Percentiles rank a stretch among this genome's conserved stretches.
These are phyloP conservation scores for Pogonomyrmex californicus DNA, from an alignment of 1,140 invertebrate species.

Conservation along the genomic window DNA sequence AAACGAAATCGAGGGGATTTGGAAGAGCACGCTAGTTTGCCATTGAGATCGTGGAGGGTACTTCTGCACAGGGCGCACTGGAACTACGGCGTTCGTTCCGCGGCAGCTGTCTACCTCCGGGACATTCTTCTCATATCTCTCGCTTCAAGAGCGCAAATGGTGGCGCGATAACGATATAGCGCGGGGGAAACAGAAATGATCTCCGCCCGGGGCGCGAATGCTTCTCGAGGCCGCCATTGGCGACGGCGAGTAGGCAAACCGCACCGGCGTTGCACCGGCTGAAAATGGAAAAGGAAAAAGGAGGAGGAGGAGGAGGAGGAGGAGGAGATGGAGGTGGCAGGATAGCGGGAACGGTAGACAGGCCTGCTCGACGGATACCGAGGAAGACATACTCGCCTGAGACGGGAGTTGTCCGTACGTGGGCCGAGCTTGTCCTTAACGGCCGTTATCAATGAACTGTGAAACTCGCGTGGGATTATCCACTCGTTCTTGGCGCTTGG, in stretches of 20 bases:
- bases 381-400: constrained; percentile 29
- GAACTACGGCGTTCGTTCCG: not conserved
- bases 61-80: not conserved
- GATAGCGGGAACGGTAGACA: constrained; percentile 27
- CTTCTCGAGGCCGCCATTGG: constrained; percentile 64
- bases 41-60: not conserved
- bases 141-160: not conserved
- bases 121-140: not conserved
- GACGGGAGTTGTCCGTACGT: constrained; percentile 61
- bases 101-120: not conserved
- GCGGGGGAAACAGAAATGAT: not conserved
- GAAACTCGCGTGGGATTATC: constrained; percentile 78
- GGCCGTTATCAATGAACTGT: constrained; percentile 78
- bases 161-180: constrained; percentile 22
- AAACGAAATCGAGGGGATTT: not conserved
- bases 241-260: constrained; percentile 49
- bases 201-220: constrained; percentile 52
- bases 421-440: constrained; percentile 72
- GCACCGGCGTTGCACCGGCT: constrained; percentile 63
- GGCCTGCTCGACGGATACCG: constrained; percentile 5
- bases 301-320: constrained; percentile 15
- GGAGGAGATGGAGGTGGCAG: not conserved
- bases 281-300: constrained; percentile 75
- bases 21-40: not conserved
- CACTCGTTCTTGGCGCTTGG: constrained; percentile 50